Evolutionary conservation across 2,113 vertebrate genomes (phyloP), one percentile per base, ranked within the genome.

Genomic region (Megaleporinus macrocephalus): DNA sequence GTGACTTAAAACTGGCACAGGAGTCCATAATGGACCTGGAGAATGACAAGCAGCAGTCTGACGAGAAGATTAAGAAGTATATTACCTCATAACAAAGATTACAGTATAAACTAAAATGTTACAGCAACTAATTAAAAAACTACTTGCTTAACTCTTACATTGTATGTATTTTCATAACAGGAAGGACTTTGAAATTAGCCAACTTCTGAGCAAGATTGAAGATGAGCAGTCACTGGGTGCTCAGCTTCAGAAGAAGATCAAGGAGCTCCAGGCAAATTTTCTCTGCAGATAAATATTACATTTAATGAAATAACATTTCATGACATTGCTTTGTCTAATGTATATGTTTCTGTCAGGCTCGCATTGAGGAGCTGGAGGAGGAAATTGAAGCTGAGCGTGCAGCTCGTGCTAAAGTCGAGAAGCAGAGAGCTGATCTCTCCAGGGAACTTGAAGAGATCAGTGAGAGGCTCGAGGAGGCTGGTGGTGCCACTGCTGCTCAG

Each of bases 21-120:
- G 97, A 98, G 86, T 95, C 95, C 0, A 85, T 97, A 18, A 96
- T 97, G 88, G 97, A 98, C 71, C 85, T 97, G 51, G 95, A 98
- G 84, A 97, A 98, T 11, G 97, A 98, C 89, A 97, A 97, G 78
- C 96, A 96, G 90, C 97, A 98, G 86, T 88, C 97, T 82, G 96
- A 98, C 36, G 96, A 98, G 90, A 96, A 94, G 87, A 94, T 97
- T 76, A 98, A 98, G 86, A 63, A 63, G 61, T 63, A 63, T 63
- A 27, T 16, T 5, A n/a, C 5, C 61, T 13, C 9, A n/a, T n/a
- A 2, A 14, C 24, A 26, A 1, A 63, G 11, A 14, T 27, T 5
- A 27, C 0, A 63, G 0, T 1, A 63, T 4, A 63, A 41, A 59
- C 1, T 15, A 33, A 24, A 41, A 94, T 97, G 83, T 15, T 0